Evolutionary conservation across 1,140 invertebrate species (phyloP), one percentile per base, ranked within the genome.

Genomic region (Drosophila watanabei): DNA sequence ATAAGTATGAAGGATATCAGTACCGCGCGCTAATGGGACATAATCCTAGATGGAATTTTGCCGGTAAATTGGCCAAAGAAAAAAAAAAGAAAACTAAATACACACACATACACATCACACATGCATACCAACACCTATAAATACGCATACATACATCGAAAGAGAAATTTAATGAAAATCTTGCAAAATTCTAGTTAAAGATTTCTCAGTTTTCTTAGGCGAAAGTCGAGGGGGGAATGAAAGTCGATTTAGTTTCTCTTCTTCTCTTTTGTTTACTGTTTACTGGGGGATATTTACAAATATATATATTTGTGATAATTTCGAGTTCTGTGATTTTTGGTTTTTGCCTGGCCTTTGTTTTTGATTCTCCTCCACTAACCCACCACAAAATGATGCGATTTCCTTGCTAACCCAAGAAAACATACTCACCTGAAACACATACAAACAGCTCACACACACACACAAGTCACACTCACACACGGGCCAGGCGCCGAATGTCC

Each of bases 31-130:
- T 88, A 79, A 92, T 93, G 92, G 91, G 92, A 87, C 79, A 92
- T 85, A 93, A 92, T 92, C 70, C 92, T 89, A 93, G 92, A 86
- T 93, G 92, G 92, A 93, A 93, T 91, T 92, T 93, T 89, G 83
- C 91, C 91, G 92, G 92, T 93, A 93, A 93, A 93, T 93, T 92
- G 91, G 92, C 92, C 80, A 91, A 66, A 56, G 79, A 58, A 49
- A 68, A 68, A 61, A 52, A 59, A 69, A 41, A 76, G 28, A 66
- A 54, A 13, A 35, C 58, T 20, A 57, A 45, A 57, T 28, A 58
- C 20, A 65, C 13, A 72, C n/a, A 45, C 20, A 77, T 48, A 73
- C 35, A 65, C 20, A 59, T 57, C 4, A 69, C 39, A 60, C 57
- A 48, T 16, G 20, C 52, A 65, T 32, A 75, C 37, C 59, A 24